A percentile compares a stretch with the other conserved stretches of the same genome.
Evolutionary conservation across 2,888 invertebrate genomes (phyloP).

Genomic region (Latheticus oryzae): DNA sequence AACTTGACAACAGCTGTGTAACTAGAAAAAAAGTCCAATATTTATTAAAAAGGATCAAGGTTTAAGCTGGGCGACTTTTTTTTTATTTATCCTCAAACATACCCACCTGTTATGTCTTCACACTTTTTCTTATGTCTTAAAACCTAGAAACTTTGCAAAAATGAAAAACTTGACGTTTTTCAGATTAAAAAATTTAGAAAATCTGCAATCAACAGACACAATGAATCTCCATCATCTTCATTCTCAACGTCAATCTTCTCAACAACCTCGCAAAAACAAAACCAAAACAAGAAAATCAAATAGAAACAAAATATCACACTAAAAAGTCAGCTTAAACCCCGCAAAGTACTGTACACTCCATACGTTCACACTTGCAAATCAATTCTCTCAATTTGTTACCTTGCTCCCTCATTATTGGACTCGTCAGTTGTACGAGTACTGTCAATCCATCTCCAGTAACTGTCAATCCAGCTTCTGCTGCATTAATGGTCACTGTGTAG

Average conservation of each 20-base stretch:
- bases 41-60: slow-evolving; percentile 64
- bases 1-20: slow-evolving; percentile 50
- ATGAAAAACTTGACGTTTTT: slow-evolving; percentile 6
- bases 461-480: slow-evolving; percentile 86
- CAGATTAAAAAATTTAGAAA: no score
- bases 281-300: slow-evolving; percentile 18
- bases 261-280: no score
- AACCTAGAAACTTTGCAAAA: neutral
- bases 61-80: slow-evolving; percentile 60
- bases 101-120: slow-evolving; percentile 31
- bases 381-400: slow-evolving; percentile 65
- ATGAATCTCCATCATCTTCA: neutral
- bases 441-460: slow-evolving; percentile 83
- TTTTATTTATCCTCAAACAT: slow-evolving; percentile 27
- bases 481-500: slow-evolving; percentile 86
- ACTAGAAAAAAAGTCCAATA: slow-evolving; percentile 63
- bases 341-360: slow-evolving; percentile 62
- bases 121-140: slow-evolving; percentile 5
- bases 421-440: slow-evolving; percentile 91
- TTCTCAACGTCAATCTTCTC: no score
- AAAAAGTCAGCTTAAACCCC: slow-evolving; percentile 63
- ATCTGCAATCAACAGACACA: neutral
- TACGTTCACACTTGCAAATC: slow-evolving; percentile 40
- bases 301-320: no score
- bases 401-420: slow-evolving; percentile 91